These are phyloP conservation scores for Rhyacophila evoluta DNA, from an alignment of 2,888 invertebrate species.

Conservation along the genomic window DNA sequence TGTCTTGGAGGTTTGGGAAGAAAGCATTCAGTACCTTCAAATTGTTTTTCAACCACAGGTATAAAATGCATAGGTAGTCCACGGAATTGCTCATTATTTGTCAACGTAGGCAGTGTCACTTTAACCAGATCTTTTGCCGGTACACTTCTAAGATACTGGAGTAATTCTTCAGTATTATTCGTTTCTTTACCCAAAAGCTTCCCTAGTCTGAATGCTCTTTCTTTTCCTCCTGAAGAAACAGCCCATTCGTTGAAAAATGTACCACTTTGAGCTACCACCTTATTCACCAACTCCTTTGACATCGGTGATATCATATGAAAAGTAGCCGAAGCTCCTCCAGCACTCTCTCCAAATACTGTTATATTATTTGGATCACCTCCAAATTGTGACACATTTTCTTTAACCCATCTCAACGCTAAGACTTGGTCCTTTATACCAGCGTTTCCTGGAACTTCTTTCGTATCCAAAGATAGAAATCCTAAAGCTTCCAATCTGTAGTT, in stretches of 20 bases:
- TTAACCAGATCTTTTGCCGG: conserved; percentile 35
- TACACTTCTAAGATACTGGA: conserved; percentile 38
- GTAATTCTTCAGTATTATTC: conserved; percentile 37
- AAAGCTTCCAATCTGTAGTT: conserved; percentile 64
- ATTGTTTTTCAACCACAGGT: conserved; percentile 51
- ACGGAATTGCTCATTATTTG: conserved; percentile 37
- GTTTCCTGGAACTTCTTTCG: conserved; percentile 64
- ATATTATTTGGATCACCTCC: conserved; percentile 64
- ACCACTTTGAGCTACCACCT: conserved; percentile 61
- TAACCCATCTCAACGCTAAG: conserved; percentile 63
- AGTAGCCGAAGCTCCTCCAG: conserved; percentile 60
- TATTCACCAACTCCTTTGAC: conserved; percentile 63
- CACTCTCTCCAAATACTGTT: conserved; percentile 66
- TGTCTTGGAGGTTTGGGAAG: conserved; percentile 30
- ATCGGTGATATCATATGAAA: conserved; percentile 65
- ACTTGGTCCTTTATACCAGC: conserved; percentile 68
- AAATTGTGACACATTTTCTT: conserved; percentile 62
- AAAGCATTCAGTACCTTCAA: conserved; percentile 46
- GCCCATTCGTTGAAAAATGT: conserved; percentile 59
- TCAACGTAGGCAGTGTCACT: conserved; percentile 24
- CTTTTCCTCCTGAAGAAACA: conserved; percentile 43
- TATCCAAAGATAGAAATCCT: conserved; percentile 63
- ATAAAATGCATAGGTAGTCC: conserved; percentile 47
- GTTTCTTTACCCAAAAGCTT: conserved; percentile 49
- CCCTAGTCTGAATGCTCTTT: conserved; percentile 47